A percentile compares a stretch with the other conserved stretches of the same genome.
Conservation (phyloP, 2,888 invertebrate genomes). For the Sesia apiformis region DNA sequence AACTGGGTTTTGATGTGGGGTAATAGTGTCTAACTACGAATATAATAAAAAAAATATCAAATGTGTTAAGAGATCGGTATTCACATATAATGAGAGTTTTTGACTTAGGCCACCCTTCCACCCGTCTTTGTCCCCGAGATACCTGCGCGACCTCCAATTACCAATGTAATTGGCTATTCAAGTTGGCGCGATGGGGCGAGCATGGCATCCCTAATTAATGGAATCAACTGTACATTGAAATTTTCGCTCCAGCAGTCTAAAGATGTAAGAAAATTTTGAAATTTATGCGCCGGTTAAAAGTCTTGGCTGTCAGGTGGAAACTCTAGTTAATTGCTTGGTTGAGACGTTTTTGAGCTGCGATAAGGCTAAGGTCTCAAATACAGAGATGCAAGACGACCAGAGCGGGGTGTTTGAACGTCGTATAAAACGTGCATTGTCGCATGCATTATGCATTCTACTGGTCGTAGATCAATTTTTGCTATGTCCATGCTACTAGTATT, state of each 20-base stretch:
- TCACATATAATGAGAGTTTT: background rate
- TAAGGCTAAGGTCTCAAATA: slow-evolving; percentile 1
- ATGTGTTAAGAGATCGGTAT: too few species aligned
- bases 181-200: slow-evolving; percentile 43
- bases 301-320: background rate
- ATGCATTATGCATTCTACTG: too few species aligned
- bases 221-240: slow-evolving; percentile 63
- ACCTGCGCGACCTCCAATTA: slow-evolving; percentile 69
- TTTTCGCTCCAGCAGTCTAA: slow-evolving; percentile 49
- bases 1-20: too few species aligned
- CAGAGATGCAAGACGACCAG: slow-evolving; percentile 7
- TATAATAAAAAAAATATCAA: too few species aligned
- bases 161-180: slow-evolving; percentile 72
- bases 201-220: slow-evolving; percentile 1
- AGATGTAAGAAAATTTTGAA: slow-evolving; percentile 11
- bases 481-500: too few species aligned
- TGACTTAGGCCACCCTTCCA: slow-evolving; percentile 14
- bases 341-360: background rate
- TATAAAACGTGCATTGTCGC: too few species aligned
- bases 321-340: background rate
- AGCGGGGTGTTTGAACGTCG: background rate
- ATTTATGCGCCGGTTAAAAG: background rate
- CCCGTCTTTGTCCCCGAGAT: slow-evolving; percentile 50
- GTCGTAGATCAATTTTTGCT: too few species aligned
- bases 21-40: too few species aligned